These are phyloP conservation scores for Anguilla anguilla DNA, from an alignment of 2,797 vertebrate species.

Conservation along the genomic window DNA sequence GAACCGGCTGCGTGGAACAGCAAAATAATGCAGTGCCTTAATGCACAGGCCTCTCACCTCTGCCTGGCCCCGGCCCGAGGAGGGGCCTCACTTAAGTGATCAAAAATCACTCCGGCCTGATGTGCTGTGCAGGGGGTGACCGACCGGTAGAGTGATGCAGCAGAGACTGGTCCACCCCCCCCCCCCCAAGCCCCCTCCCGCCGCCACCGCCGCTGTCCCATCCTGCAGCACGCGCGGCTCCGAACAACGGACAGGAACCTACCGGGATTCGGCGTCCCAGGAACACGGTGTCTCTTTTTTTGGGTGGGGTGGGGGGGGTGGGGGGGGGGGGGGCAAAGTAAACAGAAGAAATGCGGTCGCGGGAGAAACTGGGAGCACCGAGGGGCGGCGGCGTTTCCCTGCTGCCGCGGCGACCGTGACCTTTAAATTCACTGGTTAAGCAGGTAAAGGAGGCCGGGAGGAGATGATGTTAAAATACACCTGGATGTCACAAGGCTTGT, in stretches of 20 bases:
- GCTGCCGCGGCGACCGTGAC: background rate
- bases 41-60: constrained; percentile 69
- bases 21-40: constrained; percentile 78
- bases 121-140: background rate
- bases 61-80: constrained; percentile 52
- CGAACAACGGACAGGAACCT: background rate
- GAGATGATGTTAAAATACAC: background rate
- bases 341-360: background rate
- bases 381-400: background rate
- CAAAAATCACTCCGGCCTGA: constrained; percentile 25
- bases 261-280: background rate
- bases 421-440: constrained; percentile 3
- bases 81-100: constrained; percentile 34
- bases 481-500: background rate
- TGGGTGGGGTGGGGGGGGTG: background rate
- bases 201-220: constrained; percentile 36
- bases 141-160: background rate
- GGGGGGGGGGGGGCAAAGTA: background rate
- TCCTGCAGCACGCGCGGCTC: too few relatives aligned
- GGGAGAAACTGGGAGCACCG: background rate
- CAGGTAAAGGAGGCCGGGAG: background rate
- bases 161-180: background rate
- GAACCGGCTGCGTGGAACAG: constrained; percentile 73
- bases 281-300: background rate
- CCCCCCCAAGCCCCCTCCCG: constrained; percentile 34